Evolutionary conservation across 2,797 vertebrate species (phyloP).

Genomic region (Neosilurus mollespiculum): DNA sequence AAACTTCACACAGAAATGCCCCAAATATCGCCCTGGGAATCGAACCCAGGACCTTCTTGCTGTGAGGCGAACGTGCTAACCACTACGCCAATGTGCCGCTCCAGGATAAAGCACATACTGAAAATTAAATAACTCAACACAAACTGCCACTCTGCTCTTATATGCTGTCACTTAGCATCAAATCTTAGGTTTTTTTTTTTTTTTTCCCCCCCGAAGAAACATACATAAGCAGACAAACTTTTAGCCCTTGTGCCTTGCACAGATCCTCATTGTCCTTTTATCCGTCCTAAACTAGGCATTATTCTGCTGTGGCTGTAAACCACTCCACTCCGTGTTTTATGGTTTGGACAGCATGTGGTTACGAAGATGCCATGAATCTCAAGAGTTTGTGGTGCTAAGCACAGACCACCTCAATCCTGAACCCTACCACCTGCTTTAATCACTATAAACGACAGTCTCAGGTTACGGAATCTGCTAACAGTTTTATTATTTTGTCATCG

Average conservation of each 20-base stretch:
- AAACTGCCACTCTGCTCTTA: not conserved
- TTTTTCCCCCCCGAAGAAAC: not conserved
- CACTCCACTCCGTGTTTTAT: conserved; percentile 47
- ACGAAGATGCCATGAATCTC: conserved; percentile 12
- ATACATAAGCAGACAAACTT: conserved; percentile 55
- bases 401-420: not conserved
- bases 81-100: no score
- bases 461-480: not conserved
- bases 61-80: no score
- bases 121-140: not conserved
- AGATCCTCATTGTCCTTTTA: conserved; percentile 60
- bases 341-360: conserved; percentile 21
- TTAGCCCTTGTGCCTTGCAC: conserved; percentile 47
- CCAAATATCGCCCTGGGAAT: no score
- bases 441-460: not conserved
- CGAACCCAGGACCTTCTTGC: no score
- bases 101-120: no score
- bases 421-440: not conserved
- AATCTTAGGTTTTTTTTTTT: not conserved
- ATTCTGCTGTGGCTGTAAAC: conserved; percentile 55
- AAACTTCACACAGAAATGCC: no score
- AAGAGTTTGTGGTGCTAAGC: conserved; percentile 3
- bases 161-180: not conserved
- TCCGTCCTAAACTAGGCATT: conserved; percentile 11
- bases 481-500: not conserved